Evolutionary conservation across 2,113 vertebrate genomes (phyloP), one percentile per base, ranked within the genome.

Genomic region (Fukomys damarensis): DNA sequence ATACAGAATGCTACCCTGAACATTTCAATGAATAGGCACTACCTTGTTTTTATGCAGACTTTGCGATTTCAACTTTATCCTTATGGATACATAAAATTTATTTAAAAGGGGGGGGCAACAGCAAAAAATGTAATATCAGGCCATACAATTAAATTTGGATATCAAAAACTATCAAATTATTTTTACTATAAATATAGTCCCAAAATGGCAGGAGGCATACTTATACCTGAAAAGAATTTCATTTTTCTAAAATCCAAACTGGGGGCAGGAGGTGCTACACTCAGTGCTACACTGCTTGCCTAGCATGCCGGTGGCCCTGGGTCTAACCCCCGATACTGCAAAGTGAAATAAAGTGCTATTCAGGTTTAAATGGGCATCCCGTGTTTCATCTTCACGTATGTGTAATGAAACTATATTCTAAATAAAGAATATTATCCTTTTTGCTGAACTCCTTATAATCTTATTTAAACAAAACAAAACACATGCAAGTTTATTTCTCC

Each of bases 381-480:
- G 7, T 61, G 82, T 81, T 96, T 92, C 66, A 85, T 87, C 35
- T 19, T 41, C 63, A 56, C 3, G 28, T 72, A 91, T 0, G 26
- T 38, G 72, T 43, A 68, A 19, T 92, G 26, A 92, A 95, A 94
- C 74, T 68, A 68, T 19, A 90, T 84, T 87, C n/a, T 52, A 95
- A 96, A 43, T 92, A 96, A 85, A 95, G 38, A 54, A 89, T 81
- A 52, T 26, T 79, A 90, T 89, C 41, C n/a, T 83, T 86, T 77
- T 49, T 86, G 35, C 66, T 82, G 66, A 92, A 82, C 5, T 38
- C 49, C 19, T 93, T 92, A 86, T 63, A 86, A 91, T 92, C 41
- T 95, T 89, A 89, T 7, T 80, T 91, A 92, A 90, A 79, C 26
- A 72, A 94, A 20, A 86, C 14, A 93, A 89, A 83, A 93, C 20